Evolutionary conservation across 2,888 invertebrate species (phyloP).

Genomic region (Augochlorella aurata): DNA sequence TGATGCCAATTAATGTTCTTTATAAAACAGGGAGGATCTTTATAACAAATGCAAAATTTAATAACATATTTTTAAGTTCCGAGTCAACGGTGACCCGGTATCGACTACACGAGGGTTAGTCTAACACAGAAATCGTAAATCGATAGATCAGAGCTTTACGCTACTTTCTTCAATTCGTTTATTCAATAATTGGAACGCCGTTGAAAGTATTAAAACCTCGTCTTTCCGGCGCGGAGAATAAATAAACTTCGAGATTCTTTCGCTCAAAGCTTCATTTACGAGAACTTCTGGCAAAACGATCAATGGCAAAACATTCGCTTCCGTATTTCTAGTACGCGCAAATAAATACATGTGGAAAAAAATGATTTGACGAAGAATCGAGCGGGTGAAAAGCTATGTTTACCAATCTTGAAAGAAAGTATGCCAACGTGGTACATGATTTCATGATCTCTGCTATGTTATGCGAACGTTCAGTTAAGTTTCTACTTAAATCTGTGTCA

Average conservation of each 20-base stretch:
- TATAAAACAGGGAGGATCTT: too few species aligned
- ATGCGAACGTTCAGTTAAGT: conserved; percentile 35
- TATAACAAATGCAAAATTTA: too few species aligned
- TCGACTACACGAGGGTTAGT: too few species aligned
- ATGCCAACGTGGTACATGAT: conserved; percentile 38
- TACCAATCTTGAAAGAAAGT: conserved; percentile 40
- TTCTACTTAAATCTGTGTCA: conserved; percentile 30
- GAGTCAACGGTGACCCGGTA: too few species aligned
- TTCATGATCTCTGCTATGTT: conserved; percentile 29
- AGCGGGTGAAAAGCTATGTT: conserved; percentile 46
- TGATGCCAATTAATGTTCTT: too few species aligned
- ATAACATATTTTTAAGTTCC: too few species aligned
- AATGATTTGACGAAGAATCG: conserved; percentile 32
- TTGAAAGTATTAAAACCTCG: too few species aligned
- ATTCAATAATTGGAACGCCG: too few species aligned
- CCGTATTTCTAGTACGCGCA: conserved; percentile 27
- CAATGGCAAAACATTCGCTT: conserved; percentile 24
- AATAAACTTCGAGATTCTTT: conserved; percentile 11
- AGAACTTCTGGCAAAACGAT: conserved; percentile 14
- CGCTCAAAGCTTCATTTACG: conserved; percentile 6
- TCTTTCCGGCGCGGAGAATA: neutral
- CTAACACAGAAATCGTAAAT: too few species aligned
- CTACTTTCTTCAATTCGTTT: too few species aligned
- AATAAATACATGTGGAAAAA: conserved; percentile 31
- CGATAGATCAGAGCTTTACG: too few species aligned